Evolutionary conservation across 1,140 invertebrate species (phyloP).

Genomic region (Teleopsis dalmanni): DNA sequence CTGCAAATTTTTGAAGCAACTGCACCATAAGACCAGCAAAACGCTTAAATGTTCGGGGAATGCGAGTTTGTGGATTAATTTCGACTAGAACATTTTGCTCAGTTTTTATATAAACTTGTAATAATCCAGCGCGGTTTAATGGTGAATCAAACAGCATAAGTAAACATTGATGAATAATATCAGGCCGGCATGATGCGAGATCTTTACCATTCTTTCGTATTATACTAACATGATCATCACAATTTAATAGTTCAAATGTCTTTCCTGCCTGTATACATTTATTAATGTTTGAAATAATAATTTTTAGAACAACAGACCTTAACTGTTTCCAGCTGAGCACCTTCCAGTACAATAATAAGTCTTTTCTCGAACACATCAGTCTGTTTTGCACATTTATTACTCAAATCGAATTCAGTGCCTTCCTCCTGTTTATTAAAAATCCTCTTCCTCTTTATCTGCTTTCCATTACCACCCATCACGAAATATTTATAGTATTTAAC

Average conservation of each 20-base stretch:
- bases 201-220: conserved; percentile 80
- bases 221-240: conserved; percentile 82
- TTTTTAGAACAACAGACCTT: conserved; percentile 59
- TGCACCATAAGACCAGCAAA: conserved; percentile 99
- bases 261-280: conserved; percentile 62
- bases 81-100: conserved; percentile 96
- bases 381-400: conserved; percentile 36
- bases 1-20: conserved; percentile 88
- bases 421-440: conserved; percentile 32
- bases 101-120: conserved; percentile 93
- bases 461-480: conserved; percentile 35
- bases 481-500: too few species aligned
- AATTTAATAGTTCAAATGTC: conserved; percentile 85
- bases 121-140: conserved; percentile 79
- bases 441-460: conserved; percentile 29
- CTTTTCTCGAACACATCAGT: conserved; percentile 65
- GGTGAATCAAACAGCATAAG: conserved; percentile 96
- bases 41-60: conserved; percentile 95
- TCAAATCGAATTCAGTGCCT: conserved; percentile 39
- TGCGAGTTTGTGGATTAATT: conserved; percentile 96
- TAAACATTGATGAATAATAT: conserved; percentile 92
- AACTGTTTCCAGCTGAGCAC: conserved; percentile 89
- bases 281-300: conserved; percentile 4
- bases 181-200: conserved; percentile 77
- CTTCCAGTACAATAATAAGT: conserved; percentile 88